A percentile compares a stretch with the other conserved stretches of the same genome.
Evolutionary conservation across 2,113 vertebrate genomes (phyloP).

Genomic region (Tapirus terrestris): DNA sequence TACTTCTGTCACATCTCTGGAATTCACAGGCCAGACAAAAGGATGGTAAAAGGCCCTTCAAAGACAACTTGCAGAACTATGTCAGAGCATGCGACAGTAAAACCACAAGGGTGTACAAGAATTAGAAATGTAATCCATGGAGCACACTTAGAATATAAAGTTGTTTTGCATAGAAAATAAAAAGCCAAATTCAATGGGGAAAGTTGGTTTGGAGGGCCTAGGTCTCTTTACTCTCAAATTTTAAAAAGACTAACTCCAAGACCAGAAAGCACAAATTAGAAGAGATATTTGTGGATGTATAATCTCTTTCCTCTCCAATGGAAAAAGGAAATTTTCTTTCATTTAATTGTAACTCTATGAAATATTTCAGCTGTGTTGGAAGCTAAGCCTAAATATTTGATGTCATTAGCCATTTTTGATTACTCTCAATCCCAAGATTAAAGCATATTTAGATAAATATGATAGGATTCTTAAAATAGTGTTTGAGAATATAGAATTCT

Average conservation of each 20-base stretch:
- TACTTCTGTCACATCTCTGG: background rate
- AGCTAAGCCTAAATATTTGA: conserved; percentile 25
- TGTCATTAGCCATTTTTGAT: conserved; percentile 25
- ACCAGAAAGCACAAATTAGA: conserved; percentile 20
- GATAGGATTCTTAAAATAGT: background rate
- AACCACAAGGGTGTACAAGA: background rate
- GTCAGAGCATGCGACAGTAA: background rate
- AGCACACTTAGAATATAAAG: background rate
- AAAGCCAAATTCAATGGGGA: background rate
- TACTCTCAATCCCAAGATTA: background rate
- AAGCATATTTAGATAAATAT: conserved; percentile 16
- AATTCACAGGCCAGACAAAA: conserved; percentile 53
- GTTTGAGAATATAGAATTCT: conserved; percentile 13
- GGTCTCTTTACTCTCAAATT: background rate
- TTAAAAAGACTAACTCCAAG: background rate
- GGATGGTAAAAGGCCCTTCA: background rate
- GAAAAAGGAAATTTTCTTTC: background rate
- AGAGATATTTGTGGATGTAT: background rate
- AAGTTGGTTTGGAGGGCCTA: background rate
- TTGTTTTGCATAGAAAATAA: conserved; percentile 51
- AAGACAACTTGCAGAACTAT: background rate
- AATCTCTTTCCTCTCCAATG: conserved; percentile 2
- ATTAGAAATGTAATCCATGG: conserved; percentile 13
- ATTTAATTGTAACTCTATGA: conserved; percentile 2
- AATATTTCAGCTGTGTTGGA: background rate